Evolutionary conservation across 1,140 invertebrate species (phyloP).

Genomic region (Bombus pyrosoma): DNA sequence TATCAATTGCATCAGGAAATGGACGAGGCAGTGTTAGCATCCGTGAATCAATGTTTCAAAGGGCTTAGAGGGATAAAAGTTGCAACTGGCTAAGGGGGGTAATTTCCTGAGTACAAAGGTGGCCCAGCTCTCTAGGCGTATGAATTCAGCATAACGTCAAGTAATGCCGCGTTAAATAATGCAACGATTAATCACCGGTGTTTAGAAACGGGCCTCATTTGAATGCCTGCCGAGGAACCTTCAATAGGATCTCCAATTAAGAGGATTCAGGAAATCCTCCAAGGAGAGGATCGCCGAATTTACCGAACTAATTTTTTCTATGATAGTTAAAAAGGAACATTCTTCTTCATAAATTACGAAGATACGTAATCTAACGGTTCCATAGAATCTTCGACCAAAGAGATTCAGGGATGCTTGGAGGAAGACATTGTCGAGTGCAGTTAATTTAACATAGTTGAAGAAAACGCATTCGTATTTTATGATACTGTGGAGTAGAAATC

Average conservation of each 20-base stretch:
- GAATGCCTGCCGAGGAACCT: not conserved
- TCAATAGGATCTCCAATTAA: not conserved
- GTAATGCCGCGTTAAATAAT: not conserved
- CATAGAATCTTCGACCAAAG: too few species aligned
- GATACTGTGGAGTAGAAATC: too few species aligned
- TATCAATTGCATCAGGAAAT: slow-evolving; percentile 11
- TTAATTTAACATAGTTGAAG: too few species aligned
- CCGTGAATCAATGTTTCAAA: not conserved
- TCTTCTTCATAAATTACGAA: too few species aligned
- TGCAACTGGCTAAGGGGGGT: too few species aligned
- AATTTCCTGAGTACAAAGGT: not conserved
- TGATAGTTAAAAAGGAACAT: too few species aligned
- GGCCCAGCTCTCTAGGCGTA: not conserved
- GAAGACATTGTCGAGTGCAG: rapidly evolving
- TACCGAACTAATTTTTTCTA: not conserved
- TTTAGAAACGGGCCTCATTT: not conserved
- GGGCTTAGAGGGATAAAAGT: not conserved
- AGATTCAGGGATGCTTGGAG: too few species aligned
- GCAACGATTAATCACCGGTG: slow-evolving; percentile 8
- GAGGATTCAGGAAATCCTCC: not conserved
- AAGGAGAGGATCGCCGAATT: not conserved
- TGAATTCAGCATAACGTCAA: not conserved
- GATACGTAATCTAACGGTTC: too few species aligned
- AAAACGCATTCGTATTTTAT: too few species aligned
- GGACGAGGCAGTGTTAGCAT: too few species aligned